Evolutionary conservation across 2,797 vertebrate genomes (phyloP), one percentile per base, ranked within the genome.

Genomic region (Arrhamphus sclerolepis): DNA sequence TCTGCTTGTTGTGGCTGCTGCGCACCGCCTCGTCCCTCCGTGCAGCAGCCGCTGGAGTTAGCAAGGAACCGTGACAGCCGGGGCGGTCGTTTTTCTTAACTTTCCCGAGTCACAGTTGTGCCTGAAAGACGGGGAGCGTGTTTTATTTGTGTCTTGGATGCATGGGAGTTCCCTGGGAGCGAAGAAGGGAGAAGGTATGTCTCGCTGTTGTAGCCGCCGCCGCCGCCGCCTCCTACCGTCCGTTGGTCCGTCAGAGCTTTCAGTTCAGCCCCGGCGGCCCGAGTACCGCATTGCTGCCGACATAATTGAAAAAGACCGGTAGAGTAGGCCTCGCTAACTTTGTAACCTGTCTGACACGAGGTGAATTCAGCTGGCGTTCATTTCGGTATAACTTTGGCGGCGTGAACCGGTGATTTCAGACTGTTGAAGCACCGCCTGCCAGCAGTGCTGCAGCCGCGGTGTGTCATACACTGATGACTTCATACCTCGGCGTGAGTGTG

Each of bases 161-260:
- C 81, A 89, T 87, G 90, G 90, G 90, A 93, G 91, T 84, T 83
- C 59, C 80, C 77, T 77, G 82, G 89, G 85, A 86, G 75, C 86
- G 80, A 80, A 74, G 87, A 89, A 79, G 82, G 81, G 75, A 86
- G 83, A 89, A 84, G 90, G 87, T 90, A 90, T 66, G 90, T 87
- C 52, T 56, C 39, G 18, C 48, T 17, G 46, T 56, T 20, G 47
- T 51, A 34, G 56, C 65, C 29, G 55, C 56, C 22, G 7, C 3
- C 28, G 46, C 65, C 7, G 31, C 63, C 64, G 55, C 68, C 77
- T 70, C 58, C 75, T 3, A 41, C 66, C 51, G 74, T 69, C 71
- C 39, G 67, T 41, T 38, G 48, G 76, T 82, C 78, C 49, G 70
- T 70, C 74, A 22, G 56, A 72, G 78, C 62, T 80, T 41, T 62